Evolutionary conservation across 2,888 invertebrate species (phyloP).

Genomic region (Melanargia galathea): DNA sequence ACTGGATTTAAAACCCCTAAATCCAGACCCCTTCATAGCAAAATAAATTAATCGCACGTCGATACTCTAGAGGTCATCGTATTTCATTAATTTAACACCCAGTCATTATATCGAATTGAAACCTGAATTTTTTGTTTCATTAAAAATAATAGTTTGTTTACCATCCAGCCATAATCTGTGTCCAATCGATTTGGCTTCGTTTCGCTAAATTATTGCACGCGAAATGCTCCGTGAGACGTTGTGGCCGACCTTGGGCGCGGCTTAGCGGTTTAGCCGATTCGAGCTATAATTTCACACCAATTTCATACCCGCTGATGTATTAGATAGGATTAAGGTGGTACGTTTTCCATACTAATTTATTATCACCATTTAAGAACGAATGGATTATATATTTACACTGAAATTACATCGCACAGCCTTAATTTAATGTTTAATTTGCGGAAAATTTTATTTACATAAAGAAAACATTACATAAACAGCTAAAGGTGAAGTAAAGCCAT

Average conservation of each 20-base stretch:
- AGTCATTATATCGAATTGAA: background rate
- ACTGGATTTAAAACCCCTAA: too few species aligned
- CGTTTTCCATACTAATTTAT: too few species aligned
- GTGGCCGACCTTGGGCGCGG: background rate
- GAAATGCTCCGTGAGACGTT: constrained; percentile 4
- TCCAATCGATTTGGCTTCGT: constrained; percentile 11
- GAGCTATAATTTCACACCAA: background rate
- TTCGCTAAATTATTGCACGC: constrained; percentile 7
- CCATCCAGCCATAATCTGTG: background rate
- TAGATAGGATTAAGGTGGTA: background rate
- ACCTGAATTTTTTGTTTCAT: background rate
- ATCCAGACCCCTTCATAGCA: background rate
- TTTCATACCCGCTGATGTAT: background rate
- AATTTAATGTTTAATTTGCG: too few species aligned
- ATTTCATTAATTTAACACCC: background rate
- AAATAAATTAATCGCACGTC: background rate
- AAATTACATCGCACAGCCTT: too few species aligned
- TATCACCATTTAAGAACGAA: too few species aligned
- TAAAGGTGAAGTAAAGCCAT: too few species aligned
- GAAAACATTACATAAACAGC: too few species aligned
- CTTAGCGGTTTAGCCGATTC: constrained; percentile 4
- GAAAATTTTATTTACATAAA: too few species aligned
- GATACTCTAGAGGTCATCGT: background rate
- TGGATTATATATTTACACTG: too few species aligned
- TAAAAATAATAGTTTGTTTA: constrained; percentile 12